Percentiles rank a stretch among this genome's conserved stretches.
Conservation (phyloP, 2,113 vertebrate genomes). For the human (Homo sapiens) region GRCh38 chr16:9900001-9900500, state of each 20-base stretch:
- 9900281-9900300: background rate
- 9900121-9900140: background rate
- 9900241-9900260: fast-evolving
- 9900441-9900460: background rate
- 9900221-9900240: background rate
- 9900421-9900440: background rate
- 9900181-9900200: background rate
- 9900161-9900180: background rate
- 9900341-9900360: background rate
- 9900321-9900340: background rate
- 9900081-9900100: background rate
- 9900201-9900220: background rate
- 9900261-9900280: background rate
- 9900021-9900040: background rate
- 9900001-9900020: background rate
- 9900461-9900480: background rate
- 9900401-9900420: background rate
- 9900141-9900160: background rate
- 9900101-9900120: background rate
- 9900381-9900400: background rate
- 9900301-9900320: background rate
- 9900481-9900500: background rate
- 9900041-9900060: background rate
- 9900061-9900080: background rate
- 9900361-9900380: background rate